phyloP scores from a whole-genome alignment of 2,888 invertebrate genomes.

The Chymomyza fuscimana region DNA sequence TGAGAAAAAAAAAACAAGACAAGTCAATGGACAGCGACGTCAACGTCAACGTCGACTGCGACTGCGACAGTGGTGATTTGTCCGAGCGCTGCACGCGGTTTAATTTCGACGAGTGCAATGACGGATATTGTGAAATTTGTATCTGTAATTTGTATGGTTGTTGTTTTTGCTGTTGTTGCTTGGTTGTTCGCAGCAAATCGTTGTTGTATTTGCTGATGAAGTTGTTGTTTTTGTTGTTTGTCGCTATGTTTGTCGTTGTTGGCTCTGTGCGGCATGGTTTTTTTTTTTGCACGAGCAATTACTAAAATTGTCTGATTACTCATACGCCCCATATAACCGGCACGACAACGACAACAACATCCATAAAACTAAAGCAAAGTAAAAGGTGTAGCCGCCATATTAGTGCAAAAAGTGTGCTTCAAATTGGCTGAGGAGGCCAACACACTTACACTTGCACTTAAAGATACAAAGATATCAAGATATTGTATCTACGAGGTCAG shows the following conservation, averaged over 20 bases:
- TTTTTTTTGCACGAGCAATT: constrained; percentile 58
- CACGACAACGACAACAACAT: constrained; percentile 39
- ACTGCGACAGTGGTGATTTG: constrained; percentile 51
- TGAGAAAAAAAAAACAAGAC: neutral
- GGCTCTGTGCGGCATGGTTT: too few species aligned
- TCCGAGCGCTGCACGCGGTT: constrained; percentile 56
- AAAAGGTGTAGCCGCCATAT: constrained; percentile 70
- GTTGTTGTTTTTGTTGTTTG: constrained; percentile 26
- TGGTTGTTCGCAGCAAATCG: neutral
- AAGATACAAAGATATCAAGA: neutral
- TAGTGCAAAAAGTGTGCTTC: constrained; percentile 69
- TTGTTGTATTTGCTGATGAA: constrained; percentile 13
- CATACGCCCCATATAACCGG: constrained; percentile 74
- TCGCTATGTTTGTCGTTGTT: neutral
- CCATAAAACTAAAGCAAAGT: constrained; percentile 38
- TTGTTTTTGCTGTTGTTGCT: constrained; percentile 17
- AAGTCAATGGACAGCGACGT: constrained; percentile 3
- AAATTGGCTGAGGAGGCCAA: constrained; percentile 71
- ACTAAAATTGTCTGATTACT: constrained; percentile 72
- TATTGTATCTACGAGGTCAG: too few species aligned
- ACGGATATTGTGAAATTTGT: constrained; percentile 74
- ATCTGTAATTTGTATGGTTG: constrained; percentile 64
- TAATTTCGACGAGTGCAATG: constrained; percentile 69
- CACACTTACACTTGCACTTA: constrained; percentile 14
- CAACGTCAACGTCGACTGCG: constrained; percentile 6